Evolutionary conservation across 2,888 invertebrate species (phyloP).

Genomic region (Agonopterix alstromeriana): DNA sequence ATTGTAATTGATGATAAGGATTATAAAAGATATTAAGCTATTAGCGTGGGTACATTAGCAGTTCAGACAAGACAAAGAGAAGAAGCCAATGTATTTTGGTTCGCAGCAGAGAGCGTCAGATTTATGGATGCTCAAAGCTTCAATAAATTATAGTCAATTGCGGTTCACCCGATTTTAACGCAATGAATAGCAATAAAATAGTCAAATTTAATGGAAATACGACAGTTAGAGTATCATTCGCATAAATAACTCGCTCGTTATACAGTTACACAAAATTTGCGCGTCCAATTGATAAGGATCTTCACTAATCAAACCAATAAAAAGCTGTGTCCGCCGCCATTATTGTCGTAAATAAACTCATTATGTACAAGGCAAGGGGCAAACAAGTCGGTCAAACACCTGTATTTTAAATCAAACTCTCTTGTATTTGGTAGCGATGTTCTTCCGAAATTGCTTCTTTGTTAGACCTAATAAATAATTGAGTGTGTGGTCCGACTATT

Average conservation of each 20-base stretch:
- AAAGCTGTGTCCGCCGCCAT: conserved; percentile 27
- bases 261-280: conserved; percentile 31
- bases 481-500: conserved; percentile 28
- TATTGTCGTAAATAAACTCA: conserved; percentile 48
- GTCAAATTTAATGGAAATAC: conserved; percentile 40
- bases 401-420: conserved; percentile 58
- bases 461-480: conserved; percentile 58
- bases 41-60: conserved; percentile 15
- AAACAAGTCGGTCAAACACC: conserved; percentile 62
- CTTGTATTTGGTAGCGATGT: conserved; percentile 42
- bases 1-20: conserved; percentile 41
- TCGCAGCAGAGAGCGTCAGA: conserved; percentile 28
- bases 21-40: conserved; percentile 38
- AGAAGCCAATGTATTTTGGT: conserved; percentile 34
- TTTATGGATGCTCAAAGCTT: conserved; percentile 34
- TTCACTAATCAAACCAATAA: conserved; percentile 47
- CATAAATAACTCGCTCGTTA: conserved; percentile 40
- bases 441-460: conserved; percentile 44
- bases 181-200: conserved; percentile 26
- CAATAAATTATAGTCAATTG: conserved; percentile 38
- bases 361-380: conserved; percentile 2
- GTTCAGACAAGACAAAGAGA: conserved; percentile 31
- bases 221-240: conserved; percentile 27
- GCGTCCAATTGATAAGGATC: conserved; percentile 39
- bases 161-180: conserved; percentile 31